Percentiles rank a stretch among this genome's conserved stretches.
phyloP scores from a whole-genome alignment of 2,888 invertebrate genomes.

The Drosophila maculinotata region DNA sequence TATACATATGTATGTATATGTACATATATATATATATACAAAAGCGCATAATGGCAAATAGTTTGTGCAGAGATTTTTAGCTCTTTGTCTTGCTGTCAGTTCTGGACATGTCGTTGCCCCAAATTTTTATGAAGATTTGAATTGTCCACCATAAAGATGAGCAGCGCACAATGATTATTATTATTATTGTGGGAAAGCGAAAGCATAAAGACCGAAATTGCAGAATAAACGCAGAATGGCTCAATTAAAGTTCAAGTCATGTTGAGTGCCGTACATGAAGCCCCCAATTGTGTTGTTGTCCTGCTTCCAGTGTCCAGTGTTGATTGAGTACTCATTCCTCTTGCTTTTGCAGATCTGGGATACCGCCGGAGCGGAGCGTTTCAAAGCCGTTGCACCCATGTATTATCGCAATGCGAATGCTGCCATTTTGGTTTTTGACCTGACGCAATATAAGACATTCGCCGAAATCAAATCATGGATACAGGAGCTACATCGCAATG shows the following conservation, averaged over 20 bases:
- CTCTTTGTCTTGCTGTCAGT: slow-evolving; percentile 48
- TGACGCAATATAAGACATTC: slow-evolving; percentile 91
- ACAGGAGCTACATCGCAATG: slow-evolving; percentile 91
- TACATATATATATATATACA: slow-evolving; percentile 6
- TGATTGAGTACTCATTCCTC: slow-evolving; percentile 20
- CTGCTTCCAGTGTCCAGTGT: slow-evolving; percentile 3
- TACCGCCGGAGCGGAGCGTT: slow-evolving; percentile 86
- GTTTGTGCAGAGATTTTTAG: slow-evolving; percentile 52
- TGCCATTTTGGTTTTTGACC: slow-evolving; percentile 94
- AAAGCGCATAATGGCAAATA: slow-evolving; percentile 54
- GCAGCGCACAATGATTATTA: slow-evolving; percentile 60
- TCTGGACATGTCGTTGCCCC: slow-evolving; percentile 71
- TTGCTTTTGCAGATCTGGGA: slow-evolving; percentile 83
- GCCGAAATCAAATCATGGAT: slow-evolving; percentile 94
- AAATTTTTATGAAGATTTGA: slow-evolving; percentile 71
- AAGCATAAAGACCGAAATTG: slow-evolving; percentile 67
- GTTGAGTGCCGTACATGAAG: slow-evolving; percentile 12
- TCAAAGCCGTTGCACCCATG: slow-evolving; percentile 97
- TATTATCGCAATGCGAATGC: slow-evolving; percentile 97
- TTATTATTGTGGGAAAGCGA: slow-evolving; percentile 62
- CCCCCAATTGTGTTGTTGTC: slow-evolving; percentile 17
- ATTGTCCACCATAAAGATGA: slow-evolving; percentile 65
- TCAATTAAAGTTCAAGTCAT: slow-evolving; percentile 67
- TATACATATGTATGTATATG: slow-evolving; percentile 9
- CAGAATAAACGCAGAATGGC: slow-evolving; percentile 68